Base-by-base conservation (phyloP, 2,888 invertebrate genomes). In the Trilocha varians region DNA sequence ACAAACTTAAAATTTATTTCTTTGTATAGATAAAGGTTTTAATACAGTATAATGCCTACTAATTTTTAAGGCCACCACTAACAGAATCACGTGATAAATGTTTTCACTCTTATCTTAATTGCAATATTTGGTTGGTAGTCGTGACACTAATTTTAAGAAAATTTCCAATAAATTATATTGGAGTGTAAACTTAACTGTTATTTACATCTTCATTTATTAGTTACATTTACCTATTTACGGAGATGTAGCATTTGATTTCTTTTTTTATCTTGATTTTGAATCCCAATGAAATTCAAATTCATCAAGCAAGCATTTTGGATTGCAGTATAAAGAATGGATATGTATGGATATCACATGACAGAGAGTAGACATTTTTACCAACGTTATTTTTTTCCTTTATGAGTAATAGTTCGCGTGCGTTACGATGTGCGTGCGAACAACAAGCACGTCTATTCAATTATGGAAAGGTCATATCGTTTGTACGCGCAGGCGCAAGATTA, bases 371-470 rank as follows among this genome's bases (percentile, higher is more conserved):
- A n/a, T 32, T 16, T 40, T 4, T 13, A 46, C 55, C 46, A 47
- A 55, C 43, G 50, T 48, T 57, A 55, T 52, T 56, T 58, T 55
- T 44, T 53, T 46, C 43, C 45, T 47, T 49, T 46, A 54, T 55
- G 57, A n/a, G n/a, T 62, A 57, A 62, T 54, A 52, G 67, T 53
- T 79, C 58, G 82, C 82, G 83, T 80, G 82, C 74, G 78, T 77
- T 66, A 57, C 62, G 54, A 59, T 53, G 62, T 77, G 79, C 78
- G 78, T 78, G 79, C 62, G 75, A 65, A 64, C 62, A 65, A 62
- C 62, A 56, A 70, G 73, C 70, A 71, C 75, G 78, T 76, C 78
- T 78, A 76, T 82, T 82, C 80, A 83, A 83, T 83, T 83, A 84
- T 64, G 59, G 66, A 84, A 84, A 84, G 84, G 83, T 84, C 84